Conservation (phyloP, 2,888 invertebrate genomes). For the Pachliopta kotzebuea region DNA sequence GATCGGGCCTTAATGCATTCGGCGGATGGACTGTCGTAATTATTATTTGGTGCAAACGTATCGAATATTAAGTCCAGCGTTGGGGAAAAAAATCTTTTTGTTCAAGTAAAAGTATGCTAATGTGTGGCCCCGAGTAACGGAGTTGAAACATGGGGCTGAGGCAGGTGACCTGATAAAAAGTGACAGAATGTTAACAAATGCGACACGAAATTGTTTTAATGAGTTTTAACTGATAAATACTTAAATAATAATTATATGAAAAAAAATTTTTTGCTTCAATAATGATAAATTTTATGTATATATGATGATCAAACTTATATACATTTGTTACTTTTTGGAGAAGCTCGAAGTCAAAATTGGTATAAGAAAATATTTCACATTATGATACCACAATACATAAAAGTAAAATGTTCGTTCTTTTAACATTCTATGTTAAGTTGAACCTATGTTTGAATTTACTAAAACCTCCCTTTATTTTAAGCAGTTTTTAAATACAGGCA, state of each 20-base stretch:
- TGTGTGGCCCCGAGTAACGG: slow-evolving; percentile 50
- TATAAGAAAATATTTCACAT: no score
- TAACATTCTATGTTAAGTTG: no score
- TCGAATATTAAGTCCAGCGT: slow-evolving; percentile 67
- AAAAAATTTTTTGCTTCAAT: background rate
- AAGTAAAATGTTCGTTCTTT: no score
- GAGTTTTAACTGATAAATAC: slow-evolving; percentile 15
- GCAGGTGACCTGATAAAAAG: slow-evolving; percentile 65
- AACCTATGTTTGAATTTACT: background rate
- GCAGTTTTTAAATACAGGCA: slow-evolving; percentile 33
- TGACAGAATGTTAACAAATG: slow-evolving; percentile 59
- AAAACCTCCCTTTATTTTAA: background rate
- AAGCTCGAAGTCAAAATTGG: background rate
- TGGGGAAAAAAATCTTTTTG: slow-evolving; percentile 66
- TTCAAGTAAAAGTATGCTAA: slow-evolving; percentile 66
- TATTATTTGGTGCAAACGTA: slow-evolving; percentile 78
- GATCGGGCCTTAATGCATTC: slow-evolving; percentile 65
- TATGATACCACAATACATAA: no score
- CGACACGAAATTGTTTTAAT: slow-evolving; percentile 37
- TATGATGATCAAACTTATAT: background rate
- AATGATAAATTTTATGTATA: background rate
- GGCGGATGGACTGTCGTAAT: slow-evolving; percentile 66
- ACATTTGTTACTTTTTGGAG: background rate
- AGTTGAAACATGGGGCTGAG: slow-evolving; percentile 45
- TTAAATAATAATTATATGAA: background rate